Evolutionary conservation across 2,888 invertebrate genomes (phyloP).

Genomic region (Nemurella pictetii): DNA sequence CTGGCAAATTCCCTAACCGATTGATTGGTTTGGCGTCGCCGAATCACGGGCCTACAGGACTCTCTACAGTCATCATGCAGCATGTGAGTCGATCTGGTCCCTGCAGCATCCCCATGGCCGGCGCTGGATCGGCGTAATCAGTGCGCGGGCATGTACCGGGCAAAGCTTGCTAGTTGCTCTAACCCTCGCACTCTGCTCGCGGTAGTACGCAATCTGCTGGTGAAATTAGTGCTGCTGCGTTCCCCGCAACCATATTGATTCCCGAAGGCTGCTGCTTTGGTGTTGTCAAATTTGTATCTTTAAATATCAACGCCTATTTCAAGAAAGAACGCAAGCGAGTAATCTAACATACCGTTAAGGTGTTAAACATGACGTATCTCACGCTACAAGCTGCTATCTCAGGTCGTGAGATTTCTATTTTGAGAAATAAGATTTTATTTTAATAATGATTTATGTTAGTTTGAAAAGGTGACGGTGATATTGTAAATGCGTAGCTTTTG

Average conservation of each 20-base stretch:
- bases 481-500: no score
- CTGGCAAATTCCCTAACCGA: constrained; percentile 36
- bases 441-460: no score
- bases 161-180: not conserved
- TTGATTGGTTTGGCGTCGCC: constrained; percentile 39
- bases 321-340: not conserved
- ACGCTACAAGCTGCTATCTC: no score
- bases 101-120: constrained; percentile 21
- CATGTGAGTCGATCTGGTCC: not conserved
- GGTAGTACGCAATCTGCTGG: not conserved
- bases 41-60: constrained; percentile 37
- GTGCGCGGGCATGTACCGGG: constrained; percentile 36
- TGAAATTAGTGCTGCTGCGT: not conserved
- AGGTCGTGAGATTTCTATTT: no score
- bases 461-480: no score
- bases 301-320: not conserved
- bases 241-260: not conserved
- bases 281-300: not conserved
- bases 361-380: not conserved
- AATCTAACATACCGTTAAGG: not conserved
- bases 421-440: no score
- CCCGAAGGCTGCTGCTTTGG: not conserved
- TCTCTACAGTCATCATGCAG: constrained; percentile 24
- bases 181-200: not conserved
- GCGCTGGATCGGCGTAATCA: constrained; percentile 34